Conservation (phyloP, 2,797 vertebrate species). For the Tarsius wallacei region DNA sequence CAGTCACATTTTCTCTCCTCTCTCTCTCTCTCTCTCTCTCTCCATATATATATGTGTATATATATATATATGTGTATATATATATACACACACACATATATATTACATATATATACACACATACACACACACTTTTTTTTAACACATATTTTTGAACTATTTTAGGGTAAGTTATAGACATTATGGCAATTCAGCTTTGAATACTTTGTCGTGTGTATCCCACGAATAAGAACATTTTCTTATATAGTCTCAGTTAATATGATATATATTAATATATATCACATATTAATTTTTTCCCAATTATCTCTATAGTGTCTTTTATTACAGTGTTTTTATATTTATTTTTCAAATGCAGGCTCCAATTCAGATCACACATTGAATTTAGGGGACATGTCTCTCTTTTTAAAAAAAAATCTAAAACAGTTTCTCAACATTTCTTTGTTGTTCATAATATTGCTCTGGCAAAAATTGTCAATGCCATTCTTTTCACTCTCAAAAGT, state of each 20-base stretch:
- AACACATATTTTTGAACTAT: neutral
- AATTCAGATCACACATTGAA: neutral
- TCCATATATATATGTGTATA: neutral
- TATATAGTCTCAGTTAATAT: neutral
- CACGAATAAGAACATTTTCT: constrained; percentile 7
- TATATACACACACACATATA: neutral
- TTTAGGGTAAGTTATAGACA: neutral
- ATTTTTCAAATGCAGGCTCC: constrained; percentile 21
- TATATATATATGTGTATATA: neutral
- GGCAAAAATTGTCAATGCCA: neutral
- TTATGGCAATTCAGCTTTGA: neutral
- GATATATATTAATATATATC: neutral
- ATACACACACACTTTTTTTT: neutral
- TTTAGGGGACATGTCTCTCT: neutral
- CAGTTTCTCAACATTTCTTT: neutral
- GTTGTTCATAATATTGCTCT: neutral
- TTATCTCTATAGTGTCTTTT: neutral
- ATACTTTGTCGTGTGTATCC: neutral
- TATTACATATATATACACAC: neutral
- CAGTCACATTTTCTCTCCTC: neutral
- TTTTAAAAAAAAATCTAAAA: constrained; percentile 13
- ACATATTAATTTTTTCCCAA: neutral
- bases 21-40: neutral
- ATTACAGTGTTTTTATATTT: neutral
- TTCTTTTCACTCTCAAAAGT: neutral